These are phyloP conservation scores for Temnothorax unifasciatus DNA, from an alignment of 2,888 invertebrate species.

Conservation along the genomic window DNA sequence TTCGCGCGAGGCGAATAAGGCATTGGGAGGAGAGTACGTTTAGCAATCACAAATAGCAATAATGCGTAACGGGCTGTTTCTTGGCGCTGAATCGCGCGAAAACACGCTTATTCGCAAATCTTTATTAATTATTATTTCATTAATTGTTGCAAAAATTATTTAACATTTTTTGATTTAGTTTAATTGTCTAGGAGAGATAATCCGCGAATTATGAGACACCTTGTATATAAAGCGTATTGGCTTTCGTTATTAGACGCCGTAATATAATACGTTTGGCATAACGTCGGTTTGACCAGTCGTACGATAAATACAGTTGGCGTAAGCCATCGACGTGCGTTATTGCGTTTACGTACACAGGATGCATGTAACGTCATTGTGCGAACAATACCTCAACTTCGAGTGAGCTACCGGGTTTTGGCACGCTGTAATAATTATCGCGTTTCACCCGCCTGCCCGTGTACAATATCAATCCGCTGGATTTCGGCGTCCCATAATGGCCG, in stretches of 20 bases:
- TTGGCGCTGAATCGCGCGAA: no score
- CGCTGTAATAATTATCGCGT: constrained; percentile 40
- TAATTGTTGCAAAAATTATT: neutral
- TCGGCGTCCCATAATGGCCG: constrained; percentile 18
- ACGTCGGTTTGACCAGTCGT: neutral
- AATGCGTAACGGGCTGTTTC: no score
- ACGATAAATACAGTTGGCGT: constrained; percentile 14
- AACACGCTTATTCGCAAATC: no score
- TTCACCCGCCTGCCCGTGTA: constrained; percentile 9
- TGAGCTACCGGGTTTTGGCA: constrained; percentile 1
- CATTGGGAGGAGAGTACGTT: no score
- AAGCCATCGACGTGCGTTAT: neutral
- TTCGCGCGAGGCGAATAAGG: no score
- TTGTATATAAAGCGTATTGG: neutral
- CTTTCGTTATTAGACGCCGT: neutral
- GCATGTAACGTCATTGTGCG: neutral
- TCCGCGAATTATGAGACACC: neutral
- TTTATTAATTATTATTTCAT: no score
- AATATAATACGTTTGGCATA: constrained; percentile 9
- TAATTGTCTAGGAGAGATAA: neutral
- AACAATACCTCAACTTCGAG: constrained; percentile 26
- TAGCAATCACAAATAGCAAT: no score
- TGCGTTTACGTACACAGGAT: constrained; percentile 1
- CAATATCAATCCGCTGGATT: constrained; percentile 28
- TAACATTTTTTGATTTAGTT: neutral